These are phyloP conservation scores for Pseudobourletiella spinata DNA, from an alignment of 1,140 invertebrate genomes.

Conservation along the genomic window DNA sequence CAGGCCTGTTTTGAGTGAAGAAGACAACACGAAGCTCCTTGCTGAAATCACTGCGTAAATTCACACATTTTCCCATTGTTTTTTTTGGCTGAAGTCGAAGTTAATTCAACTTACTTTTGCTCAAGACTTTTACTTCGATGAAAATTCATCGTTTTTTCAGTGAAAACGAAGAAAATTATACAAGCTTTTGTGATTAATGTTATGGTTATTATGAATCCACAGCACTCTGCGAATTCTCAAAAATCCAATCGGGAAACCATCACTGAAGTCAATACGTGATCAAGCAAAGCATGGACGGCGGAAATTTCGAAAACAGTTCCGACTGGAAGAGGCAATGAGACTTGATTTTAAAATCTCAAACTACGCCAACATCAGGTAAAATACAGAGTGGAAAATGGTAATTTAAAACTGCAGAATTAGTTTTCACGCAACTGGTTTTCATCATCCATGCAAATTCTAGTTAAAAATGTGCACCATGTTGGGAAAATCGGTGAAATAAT, in stretches of 20 bases:
- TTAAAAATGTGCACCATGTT: too few species aligned
- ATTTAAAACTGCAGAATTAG: too few species aligned
- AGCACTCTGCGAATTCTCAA: slow-evolving; percentile 5
- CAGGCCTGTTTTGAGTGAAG: background rate
- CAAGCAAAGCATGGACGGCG: slow-evolving; percentile 6
- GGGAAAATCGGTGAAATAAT: too few species aligned
- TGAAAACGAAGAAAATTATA: background rate
- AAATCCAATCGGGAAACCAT: slow-evolving; percentile 11
- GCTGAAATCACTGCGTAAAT: background rate
- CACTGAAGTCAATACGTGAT: slow-evolving; percentile 17
- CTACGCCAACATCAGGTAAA: slow-evolving; percentile 10
- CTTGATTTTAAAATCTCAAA: slow-evolving; percentile 13
- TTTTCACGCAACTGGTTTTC: too few species aligned
- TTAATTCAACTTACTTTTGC: background rate
- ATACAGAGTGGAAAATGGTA: too few species aligned
- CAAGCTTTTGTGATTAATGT: background rate
- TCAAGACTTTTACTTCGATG: background rate
- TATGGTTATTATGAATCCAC: background rate
- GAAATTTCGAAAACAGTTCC: slow-evolving; percentile 20
- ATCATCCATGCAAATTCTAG: too few species aligned
- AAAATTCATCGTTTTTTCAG: background rate
- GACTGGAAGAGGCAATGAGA: background rate
- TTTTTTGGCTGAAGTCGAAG: background rate
- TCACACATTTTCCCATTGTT: background rate
- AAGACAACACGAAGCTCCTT: background rate